phyloP scores from a whole-genome alignment of 2,797 vertebrate genomes.

The Pangasius macronema region DNA sequence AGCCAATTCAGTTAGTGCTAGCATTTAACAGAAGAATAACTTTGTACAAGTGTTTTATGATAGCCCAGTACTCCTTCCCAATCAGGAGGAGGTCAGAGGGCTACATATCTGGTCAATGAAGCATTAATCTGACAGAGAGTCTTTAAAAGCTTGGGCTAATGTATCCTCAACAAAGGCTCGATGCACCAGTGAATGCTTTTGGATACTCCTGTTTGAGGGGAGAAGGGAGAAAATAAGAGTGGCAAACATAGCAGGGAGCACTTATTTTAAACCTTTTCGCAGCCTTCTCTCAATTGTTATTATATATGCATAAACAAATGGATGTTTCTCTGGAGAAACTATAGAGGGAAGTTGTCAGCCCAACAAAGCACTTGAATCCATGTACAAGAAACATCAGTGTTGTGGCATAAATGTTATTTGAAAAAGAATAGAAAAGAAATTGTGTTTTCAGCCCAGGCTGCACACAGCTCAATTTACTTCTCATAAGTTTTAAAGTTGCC shows the following conservation, averaged over 20 bases:
- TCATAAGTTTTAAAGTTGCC: neutral
- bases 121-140: constrained; percentile 9
- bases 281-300: neutral
- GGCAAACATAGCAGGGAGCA: neutral
- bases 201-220: neutral
- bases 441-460: neutral
- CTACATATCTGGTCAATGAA: no score
- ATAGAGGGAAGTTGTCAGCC: neutral
- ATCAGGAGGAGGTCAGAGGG: constrained; percentile 49
- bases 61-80: constrained; percentile 37
- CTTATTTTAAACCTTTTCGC: neutral
- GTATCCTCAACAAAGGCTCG: constrained; percentile 21
- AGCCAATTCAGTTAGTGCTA: constrained; percentile 49
- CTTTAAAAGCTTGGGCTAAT: neutral
- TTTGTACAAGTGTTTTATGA: constrained; percentile 43
- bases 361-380: neutral
- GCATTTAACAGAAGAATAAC: constrained; percentile 35
- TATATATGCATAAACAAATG: neutral
- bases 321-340: neutral
- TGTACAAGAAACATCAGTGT: neutral
- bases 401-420: no score
- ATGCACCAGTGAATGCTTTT: constrained; percentile 39
- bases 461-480: neutral
- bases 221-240: neutral
- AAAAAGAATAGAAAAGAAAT: neutral